Percentiles rank a stretch among this genome's conserved stretches.
Conservation (phyloP, 2,888 invertebrate species). For the Phortica magna region DNA sequence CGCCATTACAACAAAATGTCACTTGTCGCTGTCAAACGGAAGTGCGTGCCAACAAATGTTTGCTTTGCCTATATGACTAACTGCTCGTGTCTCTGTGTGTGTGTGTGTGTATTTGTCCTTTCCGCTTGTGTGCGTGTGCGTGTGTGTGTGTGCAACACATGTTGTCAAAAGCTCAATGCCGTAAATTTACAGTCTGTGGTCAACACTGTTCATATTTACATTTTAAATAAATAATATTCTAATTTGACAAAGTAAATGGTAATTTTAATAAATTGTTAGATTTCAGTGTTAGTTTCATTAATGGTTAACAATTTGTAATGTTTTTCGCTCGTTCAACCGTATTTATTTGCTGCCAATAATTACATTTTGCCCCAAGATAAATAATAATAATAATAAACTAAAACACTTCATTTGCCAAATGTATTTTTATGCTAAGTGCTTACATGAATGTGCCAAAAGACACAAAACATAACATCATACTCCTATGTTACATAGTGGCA, state of each 20-base stretch:
- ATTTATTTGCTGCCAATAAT: constrained; percentile 12
- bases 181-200: constrained; percentile 62
- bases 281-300: constrained; percentile 54
- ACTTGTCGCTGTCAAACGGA: constrained; percentile 35
- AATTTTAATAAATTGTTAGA: constrained; percentile 63
- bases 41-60: constrained; percentile 65
- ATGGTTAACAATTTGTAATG: constrained; percentile 44
- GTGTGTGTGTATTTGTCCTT: neutral
- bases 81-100: neutral
- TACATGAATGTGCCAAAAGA: too few species aligned
- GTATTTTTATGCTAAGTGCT: too few species aligned
- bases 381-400: neutral
- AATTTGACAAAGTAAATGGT: constrained; percentile 70
- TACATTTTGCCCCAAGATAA: neutral
- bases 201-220: constrained; percentile 66
- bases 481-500: too few species aligned
- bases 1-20: constrained; percentile 10
- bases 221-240: constrained; percentile 73
- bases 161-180: constrained; percentile 47
- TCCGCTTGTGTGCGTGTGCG: neutral
- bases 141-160: neutral
- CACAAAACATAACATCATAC: too few species aligned
- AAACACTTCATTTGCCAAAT: neutral
- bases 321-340: constrained; percentile 14
- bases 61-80: constrained; percentile 49